These are phyloP conservation scores for Stomatorhinus walkeri DNA, from an alignment of 2,797 vertebrate genomes.

Conservation along the genomic window DNA sequence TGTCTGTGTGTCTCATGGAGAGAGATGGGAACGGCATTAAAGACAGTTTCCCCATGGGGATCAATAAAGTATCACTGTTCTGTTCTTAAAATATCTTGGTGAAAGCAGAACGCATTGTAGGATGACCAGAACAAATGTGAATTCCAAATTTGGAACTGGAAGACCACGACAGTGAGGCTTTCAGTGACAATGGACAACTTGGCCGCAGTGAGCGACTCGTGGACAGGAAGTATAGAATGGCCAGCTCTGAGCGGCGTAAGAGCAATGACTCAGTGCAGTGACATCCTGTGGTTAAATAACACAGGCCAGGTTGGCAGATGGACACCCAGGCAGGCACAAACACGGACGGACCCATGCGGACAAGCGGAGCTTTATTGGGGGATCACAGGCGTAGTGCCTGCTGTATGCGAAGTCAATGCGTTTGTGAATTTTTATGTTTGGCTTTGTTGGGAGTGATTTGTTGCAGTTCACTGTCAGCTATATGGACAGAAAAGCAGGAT, in stretches of 20 bases:
- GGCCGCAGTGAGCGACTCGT: not conserved
- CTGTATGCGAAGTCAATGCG: not conserved
- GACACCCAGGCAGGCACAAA: not conserved
- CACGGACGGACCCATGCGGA: not conserved
- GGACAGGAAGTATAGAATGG: not conserved
- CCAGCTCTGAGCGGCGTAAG: not conserved
- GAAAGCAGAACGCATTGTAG: not conserved
- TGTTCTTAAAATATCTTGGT: not conserved
- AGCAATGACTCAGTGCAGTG: conserved; percentile 1
- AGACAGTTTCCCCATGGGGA: not conserved
- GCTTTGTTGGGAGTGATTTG: not conserved
- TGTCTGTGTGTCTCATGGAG: not conserved
- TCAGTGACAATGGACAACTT: not conserved
- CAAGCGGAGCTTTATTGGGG: conserved; percentile 23
- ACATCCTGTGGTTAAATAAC: not conserved
- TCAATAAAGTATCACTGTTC: not conserved
- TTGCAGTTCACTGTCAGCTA: not conserved
- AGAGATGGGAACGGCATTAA: not conserved
- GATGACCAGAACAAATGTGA: not conserved
- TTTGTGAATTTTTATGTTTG: not conserved
- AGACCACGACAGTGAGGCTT: not conserved
- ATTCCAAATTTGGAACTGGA: conserved; percentile 6
- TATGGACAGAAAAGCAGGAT: conserved; percentile 24
- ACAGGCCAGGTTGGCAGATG: conserved; percentile 1
- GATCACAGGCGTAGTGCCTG: not conserved